Conservation (phyloP, 2,797 vertebrate species). For the Anas acuta region DNA sequence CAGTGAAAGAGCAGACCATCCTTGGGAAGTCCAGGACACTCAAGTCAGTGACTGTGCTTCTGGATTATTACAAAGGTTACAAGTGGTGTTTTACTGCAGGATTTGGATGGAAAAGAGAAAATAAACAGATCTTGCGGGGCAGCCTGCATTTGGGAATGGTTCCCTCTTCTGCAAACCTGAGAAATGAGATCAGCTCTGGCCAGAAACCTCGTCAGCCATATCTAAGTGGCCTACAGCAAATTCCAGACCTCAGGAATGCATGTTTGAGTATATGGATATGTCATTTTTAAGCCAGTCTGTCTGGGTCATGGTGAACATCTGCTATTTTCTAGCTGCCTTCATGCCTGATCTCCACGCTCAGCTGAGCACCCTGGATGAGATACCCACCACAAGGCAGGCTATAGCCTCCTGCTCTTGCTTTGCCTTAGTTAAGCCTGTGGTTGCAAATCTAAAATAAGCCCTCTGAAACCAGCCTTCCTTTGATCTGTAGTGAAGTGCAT, state of each 20-base stretch:
- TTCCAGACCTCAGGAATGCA: neutral
- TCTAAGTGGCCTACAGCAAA: neutral
- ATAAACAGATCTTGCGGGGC: neutral
- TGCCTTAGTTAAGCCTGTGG: neutral
- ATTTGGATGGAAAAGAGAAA: neutral
- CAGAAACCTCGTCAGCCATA: neutral
- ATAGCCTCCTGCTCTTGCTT: neutral
- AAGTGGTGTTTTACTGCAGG: neutral
- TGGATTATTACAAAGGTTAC: neutral
- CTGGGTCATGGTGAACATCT: fast-evolving
- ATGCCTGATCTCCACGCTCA: neutral
- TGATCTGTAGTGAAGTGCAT: neutral
- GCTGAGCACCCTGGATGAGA: neutral
- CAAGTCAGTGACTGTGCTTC: neutral
- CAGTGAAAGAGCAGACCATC: fast-evolving
- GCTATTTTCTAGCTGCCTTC: neutral
- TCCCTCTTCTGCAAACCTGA: neutral
- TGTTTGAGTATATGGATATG: neutral
- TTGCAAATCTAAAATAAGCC: slow-evolving; percentile 11
- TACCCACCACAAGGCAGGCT: neutral
- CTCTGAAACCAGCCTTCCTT: neutral
- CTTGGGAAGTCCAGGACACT: fast-evolving
- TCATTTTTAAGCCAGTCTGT: neutral
- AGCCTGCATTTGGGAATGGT: neutral
- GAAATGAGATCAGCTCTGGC: neutral